These are phyloP conservation scores for Ophion costatus DNA, from an alignment of 2,888 invertebrate genomes.

Conservation along the genomic window DNA sequence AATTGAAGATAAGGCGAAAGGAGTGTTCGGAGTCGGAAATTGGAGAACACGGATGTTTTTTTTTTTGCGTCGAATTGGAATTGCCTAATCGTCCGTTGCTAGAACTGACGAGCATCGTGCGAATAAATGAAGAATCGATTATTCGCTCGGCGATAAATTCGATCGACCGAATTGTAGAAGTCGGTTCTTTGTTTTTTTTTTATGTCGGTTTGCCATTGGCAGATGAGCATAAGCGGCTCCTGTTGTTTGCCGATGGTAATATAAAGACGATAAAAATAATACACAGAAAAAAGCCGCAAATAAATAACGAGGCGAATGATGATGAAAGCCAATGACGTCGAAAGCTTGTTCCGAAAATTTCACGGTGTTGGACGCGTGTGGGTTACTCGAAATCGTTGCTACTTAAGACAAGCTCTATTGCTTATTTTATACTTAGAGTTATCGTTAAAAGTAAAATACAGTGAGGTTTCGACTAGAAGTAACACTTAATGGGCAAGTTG, in stretches of 20 bases:
- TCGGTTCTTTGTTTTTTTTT: conserved; percentile 1
- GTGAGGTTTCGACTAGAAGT: conserved; percentile 78
- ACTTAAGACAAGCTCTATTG: conserved; percentile 81
- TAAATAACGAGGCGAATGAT: not conserved
- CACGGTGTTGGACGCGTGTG: conserved; percentile 74
- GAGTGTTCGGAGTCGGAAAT: conserved; percentile 36
- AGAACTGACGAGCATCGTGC: conserved; percentile 20
- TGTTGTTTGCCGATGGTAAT: not conserved
- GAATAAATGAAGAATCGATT: conserved; percentile 8
- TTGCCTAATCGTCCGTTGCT: conserved; percentile 56
- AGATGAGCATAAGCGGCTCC: conserved; percentile 21
- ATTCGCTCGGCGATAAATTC: conserved; percentile 3
- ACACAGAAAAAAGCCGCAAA: not conserved
- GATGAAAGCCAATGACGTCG: conserved; percentile 32
- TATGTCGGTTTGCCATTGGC: conserved; percentile 18
- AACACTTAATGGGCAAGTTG: conserved; percentile 82
- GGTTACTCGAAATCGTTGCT: conserved; percentile 81
- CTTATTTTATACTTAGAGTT: conserved; percentile 84
- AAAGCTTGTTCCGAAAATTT: conserved; percentile 58
- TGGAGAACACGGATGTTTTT: conserved; percentile 3
- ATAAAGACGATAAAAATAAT: conserved; percentile 4
- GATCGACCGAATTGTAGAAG: conserved; percentile 4
- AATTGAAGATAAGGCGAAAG: not conserved
- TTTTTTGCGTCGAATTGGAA: conserved; percentile 41
- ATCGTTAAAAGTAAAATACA: conserved; percentile 59